A percentile compares a stretch with the other conserved stretches of the same genome.
Conservation (phyloP, 2,113 vertebrate species). For the Corynorhinus townsendii region DNA sequence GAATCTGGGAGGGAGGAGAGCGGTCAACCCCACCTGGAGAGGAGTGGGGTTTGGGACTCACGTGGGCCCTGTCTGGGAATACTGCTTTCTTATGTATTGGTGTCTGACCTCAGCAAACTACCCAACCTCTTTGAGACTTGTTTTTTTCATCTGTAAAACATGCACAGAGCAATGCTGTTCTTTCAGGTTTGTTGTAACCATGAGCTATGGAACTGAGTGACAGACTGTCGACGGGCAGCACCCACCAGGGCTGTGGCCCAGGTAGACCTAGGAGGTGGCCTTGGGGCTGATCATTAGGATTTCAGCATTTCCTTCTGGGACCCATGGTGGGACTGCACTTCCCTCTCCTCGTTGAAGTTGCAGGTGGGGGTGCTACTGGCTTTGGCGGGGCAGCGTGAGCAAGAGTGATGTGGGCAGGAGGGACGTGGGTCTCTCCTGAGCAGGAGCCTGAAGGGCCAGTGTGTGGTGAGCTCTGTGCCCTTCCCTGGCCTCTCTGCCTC, state of each 20-base stretch:
- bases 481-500: not conserved
- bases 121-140: not conserved
- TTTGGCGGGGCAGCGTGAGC: not conserved
- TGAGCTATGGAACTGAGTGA: accelerated
- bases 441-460: not conserved
- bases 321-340: not conserved
- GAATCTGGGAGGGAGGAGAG: not conserved
- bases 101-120: not conserved
- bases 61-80: accelerated
- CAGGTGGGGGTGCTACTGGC: accelerated
- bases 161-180: not conserved
- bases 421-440: not conserved
- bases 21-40: not conserved
- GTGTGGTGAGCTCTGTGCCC: accelerated
- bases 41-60: not conserved
- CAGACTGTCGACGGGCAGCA: not conserved
- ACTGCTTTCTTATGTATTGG: not conserved
- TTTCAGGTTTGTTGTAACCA: not conserved
- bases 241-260: not conserved
- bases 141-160: not conserved
- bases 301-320: not conserved
- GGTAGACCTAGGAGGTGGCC: accelerated
- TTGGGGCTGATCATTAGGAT: accelerated
- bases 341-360: not conserved
- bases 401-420: not conserved